Conservation (phyloP, 2,113 vertebrate species). For the Eidolon helvum region DNA sequence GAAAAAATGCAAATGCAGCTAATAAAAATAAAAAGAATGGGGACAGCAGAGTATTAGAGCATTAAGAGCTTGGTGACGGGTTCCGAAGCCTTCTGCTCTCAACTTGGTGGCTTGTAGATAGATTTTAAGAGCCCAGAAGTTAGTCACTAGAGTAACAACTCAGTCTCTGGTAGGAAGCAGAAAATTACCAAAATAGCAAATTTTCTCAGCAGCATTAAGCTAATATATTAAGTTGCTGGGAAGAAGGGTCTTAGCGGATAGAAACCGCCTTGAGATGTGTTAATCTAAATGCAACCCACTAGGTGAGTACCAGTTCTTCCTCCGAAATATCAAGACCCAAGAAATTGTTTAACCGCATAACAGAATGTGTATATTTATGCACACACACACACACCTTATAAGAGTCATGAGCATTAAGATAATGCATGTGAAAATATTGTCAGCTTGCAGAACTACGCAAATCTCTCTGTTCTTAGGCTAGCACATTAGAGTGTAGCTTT, state of each 20-base stretch:
- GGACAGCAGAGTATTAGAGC: not conserved
- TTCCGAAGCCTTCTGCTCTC: not conserved
- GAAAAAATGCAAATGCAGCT: not conserved
- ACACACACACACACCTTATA: fast-evolving
- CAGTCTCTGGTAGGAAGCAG: not conserved
- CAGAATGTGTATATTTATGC: not conserved
- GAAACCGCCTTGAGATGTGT: not conserved
- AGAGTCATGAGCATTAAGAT: fast-evolving
- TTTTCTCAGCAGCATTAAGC: not conserved
- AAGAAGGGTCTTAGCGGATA: fast-evolving
- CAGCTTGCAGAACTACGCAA: not conserved
- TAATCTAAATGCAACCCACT: not conserved
- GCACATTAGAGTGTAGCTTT: fast-evolving
- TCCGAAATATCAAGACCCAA: not conserved
- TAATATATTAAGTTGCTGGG: not conserved
- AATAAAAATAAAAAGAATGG: not conserved
- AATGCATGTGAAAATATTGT: not conserved
- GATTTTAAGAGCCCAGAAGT: not conserved
- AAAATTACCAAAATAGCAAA: not conserved
- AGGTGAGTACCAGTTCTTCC: not conserved
- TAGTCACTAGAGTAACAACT: not conserved
- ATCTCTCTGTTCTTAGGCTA: not conserved
- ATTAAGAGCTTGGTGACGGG: not conserved
- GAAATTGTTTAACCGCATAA: not conserved
- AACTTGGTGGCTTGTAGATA: not conserved